These are phyloP conservation scores for Trididemnum nubilum DNA, from an alignment of 23 tunicate genomes.

Conservation along the genomic window DNA sequence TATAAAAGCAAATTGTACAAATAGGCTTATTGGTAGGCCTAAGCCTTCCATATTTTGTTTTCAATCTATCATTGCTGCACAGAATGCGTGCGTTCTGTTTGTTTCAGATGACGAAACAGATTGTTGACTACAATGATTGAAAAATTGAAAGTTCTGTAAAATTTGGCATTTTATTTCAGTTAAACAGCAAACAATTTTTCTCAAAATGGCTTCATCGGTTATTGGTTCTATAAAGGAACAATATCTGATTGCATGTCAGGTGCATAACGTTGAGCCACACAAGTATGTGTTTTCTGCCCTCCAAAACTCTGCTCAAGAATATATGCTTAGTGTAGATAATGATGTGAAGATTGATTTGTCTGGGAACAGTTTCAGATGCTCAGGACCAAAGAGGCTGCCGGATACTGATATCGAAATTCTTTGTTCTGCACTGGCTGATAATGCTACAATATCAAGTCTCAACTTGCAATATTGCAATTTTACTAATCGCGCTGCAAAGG, in stretches of 20 bases:
- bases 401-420: constrained; percentile 58
- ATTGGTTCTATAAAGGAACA: constrained; percentile 50
- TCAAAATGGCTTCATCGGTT: too few relatives aligned
- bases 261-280: constrained; percentile 54
- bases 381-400: constrained; percentile 34
- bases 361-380: constrained; percentile 63
- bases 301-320: constrained; percentile 61
- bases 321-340: constrained; percentile 42
- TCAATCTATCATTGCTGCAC: too few relatives aligned
- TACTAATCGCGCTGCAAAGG: constrained; percentile 64
- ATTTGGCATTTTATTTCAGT: too few relatives aligned
- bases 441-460: constrained; percentile 50
- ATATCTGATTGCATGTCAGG: constrained; percentile 57
- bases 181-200: too few relatives aligned
- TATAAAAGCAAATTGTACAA: too few relatives aligned
- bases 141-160: too few relatives aligned
- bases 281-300: constrained; percentile 59
- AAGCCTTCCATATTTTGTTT: too few relatives aligned
- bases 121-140: too few relatives aligned
- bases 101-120: too few relatives aligned
- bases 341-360: constrained; percentile 59
- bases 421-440: constrained; percentile 56
- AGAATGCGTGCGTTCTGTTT: too few relatives aligned
- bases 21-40: too few relatives aligned
- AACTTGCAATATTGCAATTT: constrained; percentile 79